These are phyloP conservation scores for Forbesichthys agassizii DNA, from an alignment of 2,113 vertebrate species.

Conservation along the genomic window DNA sequence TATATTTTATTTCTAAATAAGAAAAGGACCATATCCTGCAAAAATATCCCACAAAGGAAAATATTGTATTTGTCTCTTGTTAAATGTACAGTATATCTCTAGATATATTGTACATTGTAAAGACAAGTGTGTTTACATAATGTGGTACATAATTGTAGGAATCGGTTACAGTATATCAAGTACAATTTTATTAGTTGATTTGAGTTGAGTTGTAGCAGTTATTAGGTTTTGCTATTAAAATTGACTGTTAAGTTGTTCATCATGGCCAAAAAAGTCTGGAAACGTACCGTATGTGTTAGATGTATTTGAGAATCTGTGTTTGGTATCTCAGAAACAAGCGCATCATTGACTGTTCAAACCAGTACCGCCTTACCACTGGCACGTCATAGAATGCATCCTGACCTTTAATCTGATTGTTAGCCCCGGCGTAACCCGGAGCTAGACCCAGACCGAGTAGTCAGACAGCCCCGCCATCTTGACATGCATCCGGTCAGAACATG, in stretches of 20 bases:
- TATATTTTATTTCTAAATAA: too few relatives aligned
- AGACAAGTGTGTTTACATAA: too few relatives aligned
- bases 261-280: not conserved
- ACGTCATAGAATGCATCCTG: constrained; percentile 8
- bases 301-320: not conserved
- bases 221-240: not conserved
- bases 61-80: too few relatives aligned
- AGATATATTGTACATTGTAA: too few relatives aligned
- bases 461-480: constrained; percentile 36
- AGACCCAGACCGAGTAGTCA: constrained; percentile 22
- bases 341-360: constrained; percentile 4
- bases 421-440: constrained; percentile 45
- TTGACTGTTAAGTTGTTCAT: not conserved
- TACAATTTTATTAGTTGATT: too few relatives aligned
- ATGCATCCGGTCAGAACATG: constrained; percentile 31
- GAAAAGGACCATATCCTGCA: too few relatives aligned
- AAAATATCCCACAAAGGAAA: too few relatives aligned
- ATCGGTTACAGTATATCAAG: too few relatives aligned
- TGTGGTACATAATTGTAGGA: too few relatives aligned
- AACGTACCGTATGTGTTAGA: too few relatives aligned
- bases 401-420: constrained; percentile 47
- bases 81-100: too few relatives aligned
- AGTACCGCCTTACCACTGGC: constrained; percentile 1
- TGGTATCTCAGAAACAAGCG: not conserved
- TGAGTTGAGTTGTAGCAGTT: not conserved